Conservation (phyloP, 2,888 invertebrate genomes). For the Dasysyrphus tricinctus region DNA sequence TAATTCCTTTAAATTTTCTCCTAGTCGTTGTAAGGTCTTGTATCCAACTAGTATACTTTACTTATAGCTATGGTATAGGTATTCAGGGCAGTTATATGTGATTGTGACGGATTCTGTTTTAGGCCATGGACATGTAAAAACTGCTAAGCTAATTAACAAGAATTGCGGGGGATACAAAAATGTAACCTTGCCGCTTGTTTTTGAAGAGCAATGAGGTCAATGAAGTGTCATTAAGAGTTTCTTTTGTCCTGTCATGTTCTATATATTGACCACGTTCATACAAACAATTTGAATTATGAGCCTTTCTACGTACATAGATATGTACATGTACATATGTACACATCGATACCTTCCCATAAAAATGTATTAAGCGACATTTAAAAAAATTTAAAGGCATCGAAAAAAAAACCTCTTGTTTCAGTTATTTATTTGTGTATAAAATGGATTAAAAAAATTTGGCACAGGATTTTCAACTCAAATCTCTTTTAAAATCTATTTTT, state of each 20-base stretch:
- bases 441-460: too few species aligned
- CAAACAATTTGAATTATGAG: neutral
- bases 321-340: too few species aligned
- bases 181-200: constrained; percentile 2
- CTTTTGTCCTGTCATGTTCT: neutral
- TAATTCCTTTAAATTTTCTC: constrained; percentile 25
- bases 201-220: neutral
- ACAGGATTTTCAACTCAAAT: too few species aligned
- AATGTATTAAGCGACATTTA: too few species aligned
- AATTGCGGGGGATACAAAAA: neutral
- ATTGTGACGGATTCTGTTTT: constrained; percentile 1
- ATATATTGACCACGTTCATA: neutral
- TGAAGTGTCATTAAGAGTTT: neutral
- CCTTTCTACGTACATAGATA: neutral
- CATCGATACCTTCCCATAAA: too few species aligned
- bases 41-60: neutral
- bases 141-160: constrained; percentile 21
- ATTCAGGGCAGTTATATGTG: neutral
- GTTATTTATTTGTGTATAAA: too few species aligned
- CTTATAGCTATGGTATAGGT: neutral
- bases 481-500: too few species aligned
- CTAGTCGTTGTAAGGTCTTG: neutral
- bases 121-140: constrained; percentile 10
- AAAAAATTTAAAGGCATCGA: too few species aligned
- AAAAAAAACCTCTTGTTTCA: too few species aligned